Conservation (phyloP, 2,888 invertebrate species). For the Blera fallax region DNA sequence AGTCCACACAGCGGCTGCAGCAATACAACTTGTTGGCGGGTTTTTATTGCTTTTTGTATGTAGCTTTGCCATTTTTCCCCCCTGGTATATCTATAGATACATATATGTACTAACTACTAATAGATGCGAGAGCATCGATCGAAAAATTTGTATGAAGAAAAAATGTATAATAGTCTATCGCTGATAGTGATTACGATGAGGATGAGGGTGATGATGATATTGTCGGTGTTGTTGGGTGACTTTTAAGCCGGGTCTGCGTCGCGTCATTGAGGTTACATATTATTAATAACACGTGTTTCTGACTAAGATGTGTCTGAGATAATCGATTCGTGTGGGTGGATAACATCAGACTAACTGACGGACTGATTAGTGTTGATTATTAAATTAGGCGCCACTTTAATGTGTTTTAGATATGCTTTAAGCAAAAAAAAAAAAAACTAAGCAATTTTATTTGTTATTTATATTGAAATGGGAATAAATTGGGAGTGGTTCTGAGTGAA, state of each 20-base stretch:
- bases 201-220: not conserved
- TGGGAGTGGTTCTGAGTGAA: not conserved
- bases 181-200: not conserved
- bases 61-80: slow-evolving; percentile 27
- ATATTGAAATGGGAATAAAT: not conserved
- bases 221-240: slow-evolving; percentile 8
- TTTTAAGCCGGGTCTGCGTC: not conserved
- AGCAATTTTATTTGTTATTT: not conserved
- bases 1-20: not conserved
- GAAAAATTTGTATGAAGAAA: slow-evolving; percentile 13
- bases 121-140: slow-evolving; percentile 40
- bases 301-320: not conserved
- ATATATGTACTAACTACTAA: slow-evolving; percentile 17
- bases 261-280: slow-evolving; percentile 7
- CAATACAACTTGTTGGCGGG: slow-evolving; percentile 23
- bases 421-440: not conserved
- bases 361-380: slow-evolving; percentile 28
- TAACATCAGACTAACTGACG: slow-evolving; percentile 4
- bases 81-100: slow-evolving; percentile 9
- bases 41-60: slow-evolving; percentile 26
- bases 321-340: slow-evolving; percentile 42
- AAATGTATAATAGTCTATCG: not conserved
- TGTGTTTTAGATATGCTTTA: not conserved
- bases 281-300: slow-evolving; percentile 35
- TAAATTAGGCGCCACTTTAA: slow-evolving; percentile 34